Evolutionary conservation across 23 tunicate species (phyloP), one percentile per base, ranked within the genome.

Genomic region (Halocynthia roretzi): DNA sequence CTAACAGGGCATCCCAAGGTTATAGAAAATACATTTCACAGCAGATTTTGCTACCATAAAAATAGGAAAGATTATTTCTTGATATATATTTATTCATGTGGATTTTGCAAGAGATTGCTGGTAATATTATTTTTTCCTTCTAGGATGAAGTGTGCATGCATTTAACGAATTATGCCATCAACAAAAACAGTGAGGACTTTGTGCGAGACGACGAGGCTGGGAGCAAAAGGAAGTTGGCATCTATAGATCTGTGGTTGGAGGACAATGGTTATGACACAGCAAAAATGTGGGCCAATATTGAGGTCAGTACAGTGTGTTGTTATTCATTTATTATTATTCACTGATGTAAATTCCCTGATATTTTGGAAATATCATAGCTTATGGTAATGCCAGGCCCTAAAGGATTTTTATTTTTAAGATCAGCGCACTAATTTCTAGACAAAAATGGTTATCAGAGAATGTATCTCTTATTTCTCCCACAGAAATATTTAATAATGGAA

Each of bases 131-230:
- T 58, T 61, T 68, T 74, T 14, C 68, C 44, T 31, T 31, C 44
- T 23, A 92, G 98, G 98, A 92, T 23, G 98, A 92, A 65, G 98
- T 92, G 11, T 92, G 98, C 78, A 92, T 93, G 98, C 98, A 93
- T 70, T 76, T 93, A 11, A 93, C 98, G 8, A 93, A 93, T 70
- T 93, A 93, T 77, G 98, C 98, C 40, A 93, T 93, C 89, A 93
- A 93, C 76, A 93, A 93, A 64, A 87, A 83, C 83, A 87, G 93
- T 64, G 93, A 87, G 9, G 87, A 93, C 61, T 93, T 93, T 68
- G 60, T 93, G 4, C 66, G 93, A 63, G 98, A 93, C 62, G 98
- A 93, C 53, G 89, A 83, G 44, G 69, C 83, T 6, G 98, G 98
- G 50, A 87, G 94, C 71, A 93, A 93, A 75, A 63, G 98, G 54